These are phyloP conservation scores for Platanista minor DNA, from an alignment of 2,113 vertebrate genomes.

Conservation along the genomic window DNA sequence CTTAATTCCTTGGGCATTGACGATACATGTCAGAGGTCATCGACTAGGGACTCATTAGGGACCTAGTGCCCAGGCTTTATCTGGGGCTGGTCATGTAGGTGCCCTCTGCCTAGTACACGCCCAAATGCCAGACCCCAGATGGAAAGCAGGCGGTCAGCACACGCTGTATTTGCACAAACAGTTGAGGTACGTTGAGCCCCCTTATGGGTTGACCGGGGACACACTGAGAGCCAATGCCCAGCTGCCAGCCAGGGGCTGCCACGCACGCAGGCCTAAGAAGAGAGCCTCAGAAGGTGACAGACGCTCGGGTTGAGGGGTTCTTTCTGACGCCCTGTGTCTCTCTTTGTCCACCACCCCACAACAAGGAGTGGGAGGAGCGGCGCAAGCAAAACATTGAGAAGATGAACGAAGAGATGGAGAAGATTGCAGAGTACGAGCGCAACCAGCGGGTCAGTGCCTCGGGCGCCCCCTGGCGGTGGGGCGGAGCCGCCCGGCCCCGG, in stretches of 20 bases:
- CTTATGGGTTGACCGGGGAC: not conserved
- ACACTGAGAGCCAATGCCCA: not conserved
- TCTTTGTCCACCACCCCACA: not conserved
- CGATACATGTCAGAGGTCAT: fast-evolving
- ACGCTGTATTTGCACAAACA: fast-evolving
- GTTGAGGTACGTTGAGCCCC: fast-evolving
- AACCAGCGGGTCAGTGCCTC: conserved; percentile 84
- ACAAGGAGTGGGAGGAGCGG: conserved; percentile 93
- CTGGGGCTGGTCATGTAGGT: too few relatives aligned
- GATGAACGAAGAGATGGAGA: conserved; percentile 96
- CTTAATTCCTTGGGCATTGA: not conserved
- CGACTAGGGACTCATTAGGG: not conserved
- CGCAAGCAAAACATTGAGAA: conserved; percentile 92
- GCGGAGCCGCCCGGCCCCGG: fast-evolving
- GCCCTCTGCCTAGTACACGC: not conserved
- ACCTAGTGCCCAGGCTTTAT: not conserved
- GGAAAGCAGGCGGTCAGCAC: not conserved
- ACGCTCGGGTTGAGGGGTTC: fast-evolving
- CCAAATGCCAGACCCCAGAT: too few relatives aligned
- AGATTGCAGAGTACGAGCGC: conserved; percentile 91
- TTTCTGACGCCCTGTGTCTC: fast-evolving
- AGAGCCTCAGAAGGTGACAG: not conserved
- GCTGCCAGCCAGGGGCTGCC: not conserved
- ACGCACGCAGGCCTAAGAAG: not conserved
- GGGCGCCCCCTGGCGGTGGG: fast-evolving